Evolutionary conservation across 2,797 vertebrate genomes (phyloP), one percentile per base, ranked within the genome.

Genomic region (Hapalemur alaotrensis): DNA sequence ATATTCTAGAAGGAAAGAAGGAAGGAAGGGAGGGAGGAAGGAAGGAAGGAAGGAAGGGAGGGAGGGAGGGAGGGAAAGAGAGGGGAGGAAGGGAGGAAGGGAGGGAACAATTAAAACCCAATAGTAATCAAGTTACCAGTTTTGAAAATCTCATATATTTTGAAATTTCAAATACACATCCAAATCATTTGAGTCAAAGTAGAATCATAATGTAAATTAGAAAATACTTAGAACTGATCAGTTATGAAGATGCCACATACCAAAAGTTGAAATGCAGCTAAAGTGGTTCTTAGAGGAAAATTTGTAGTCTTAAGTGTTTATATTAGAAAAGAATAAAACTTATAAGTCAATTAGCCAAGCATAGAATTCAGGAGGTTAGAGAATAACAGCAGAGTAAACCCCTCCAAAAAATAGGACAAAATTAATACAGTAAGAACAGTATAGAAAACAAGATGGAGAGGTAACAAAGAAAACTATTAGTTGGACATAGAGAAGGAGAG

Each of bases 91-190:
- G 10, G 54, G 46, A 48, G 46, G 46, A 3, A 14, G 13, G 46
- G 12, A 48, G 46, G 46, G n/a, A 35, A 35, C 63, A n/a, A 75
- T 38, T 59, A 73, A 78, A 88, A 73, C 8, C 70, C 11, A 48
- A 57, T 78, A 48, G 22, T 38, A 89, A 70, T n/a, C 12, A 89
- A 30, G 20, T 93, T 86, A 69, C 52, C 76, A 65, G 20, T 50
- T 90, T 90, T 78, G 65, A 65, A 94, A 96, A 89, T 43, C 22
- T 96, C 50, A 46, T 18, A 28, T 43, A 25, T 88, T 95, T 85
- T 25, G 46, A 73, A 94, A 20, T 87, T 90, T 75, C 35, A 93
- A 84, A 80, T 14, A 82, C 5, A n/a, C 12, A 92, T 48, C 52
- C 67, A 78, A 80, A 79, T 89, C 25, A 65, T 86, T 75, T 81